Conservation (phyloP, 92 coral and sea anemone genomes). For the Umimayanthus kanabou region DNA sequence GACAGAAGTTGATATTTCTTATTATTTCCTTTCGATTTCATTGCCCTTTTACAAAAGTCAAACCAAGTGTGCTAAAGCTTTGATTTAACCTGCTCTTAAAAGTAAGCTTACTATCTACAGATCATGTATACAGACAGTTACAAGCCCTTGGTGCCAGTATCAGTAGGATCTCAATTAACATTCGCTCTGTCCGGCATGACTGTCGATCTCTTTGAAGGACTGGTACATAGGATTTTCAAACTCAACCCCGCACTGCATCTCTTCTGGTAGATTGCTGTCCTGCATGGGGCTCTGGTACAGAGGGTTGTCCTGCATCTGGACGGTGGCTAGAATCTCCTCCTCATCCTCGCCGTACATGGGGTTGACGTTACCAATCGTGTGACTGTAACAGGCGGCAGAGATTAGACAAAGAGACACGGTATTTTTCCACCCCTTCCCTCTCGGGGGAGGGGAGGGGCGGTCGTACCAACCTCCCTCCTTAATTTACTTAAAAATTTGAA, state of each 20-base stretch:
- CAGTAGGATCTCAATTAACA: not conserved
- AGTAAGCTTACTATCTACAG: too few species aligned
- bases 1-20: too few species aligned
- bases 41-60: too few species aligned
- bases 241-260: slow-evolving; percentile 26
- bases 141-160: too few species aligned
- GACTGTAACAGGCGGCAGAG: not conserved
- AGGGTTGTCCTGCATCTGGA: slow-evolving; percentile 33
- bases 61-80: too few species aligned
- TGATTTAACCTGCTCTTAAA: too few species aligned
- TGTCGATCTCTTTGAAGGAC: not conserved
- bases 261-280: slow-evolving; percentile 34
- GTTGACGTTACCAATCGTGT: not conserved
- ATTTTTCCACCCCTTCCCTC: too few species aligned
- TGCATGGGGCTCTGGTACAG: slow-evolving; percentile 30
- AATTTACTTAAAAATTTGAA: too few species aligned
- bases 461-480: too few species aligned
- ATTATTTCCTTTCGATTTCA: too few species aligned
- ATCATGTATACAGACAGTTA: too few species aligned
- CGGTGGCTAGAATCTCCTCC: slow-evolving; percentile 19
- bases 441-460: too few species aligned
- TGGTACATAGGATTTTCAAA: slow-evolving; percentile 37
- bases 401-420: not conserved
- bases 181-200: slow-evolving; percentile 18
- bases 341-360: slow-evolving; percentile 32